Evolutionary conservation across 2,797 vertebrate species (phyloP), one percentile per base, ranked within the genome.

Genomic region (Phalloptychus januarius): DNA sequence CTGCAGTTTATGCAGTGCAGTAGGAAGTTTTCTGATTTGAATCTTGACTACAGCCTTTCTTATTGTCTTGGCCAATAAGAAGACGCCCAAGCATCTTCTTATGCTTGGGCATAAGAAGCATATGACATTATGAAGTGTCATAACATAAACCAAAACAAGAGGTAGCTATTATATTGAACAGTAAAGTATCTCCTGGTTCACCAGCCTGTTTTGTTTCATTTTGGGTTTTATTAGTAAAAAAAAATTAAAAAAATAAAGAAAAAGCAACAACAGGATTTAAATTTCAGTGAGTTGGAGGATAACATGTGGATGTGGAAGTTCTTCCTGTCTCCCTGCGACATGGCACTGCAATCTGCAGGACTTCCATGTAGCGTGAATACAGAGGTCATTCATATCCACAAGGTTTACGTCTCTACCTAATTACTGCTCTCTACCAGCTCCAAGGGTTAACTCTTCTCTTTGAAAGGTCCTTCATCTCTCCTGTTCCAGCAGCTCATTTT

Each of bases 391-490:
- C 63, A n/a, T 67, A 65, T 79, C 76, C 76, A 80, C 13, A n/a
- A 74, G 83, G 74, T 75, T 84, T 63, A 46, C 48, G 38, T 84
- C 40, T 84, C 70, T 78, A 70, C 85, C 83, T 87, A 86, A 89
- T 91, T 87, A 83, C 76, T 79, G 77, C 71, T 58, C 76, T 77
- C 72, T 72, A 1, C 0, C 71, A 56, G 69, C 54, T 77, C 54
- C 71, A 75, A 61, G 52, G 72, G 58, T 88, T 86, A 77, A 82
- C 72, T 31, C 72, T 72, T 81, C 12, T 72, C 31, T 77, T 42
- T 75, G 11, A 79, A 85, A 83, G 63, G 46, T 48, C 73, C 76
- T 86, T 87, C 74, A 80, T 89, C 74, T 83, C 77, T 72, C 67
- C 73, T 83, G 82, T 58, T 76, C 72, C 83, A 74, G 70, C 72